Base-by-base conservation (phyloP, 1,140 invertebrate species). In the Procambarus virginalis region DNA sequence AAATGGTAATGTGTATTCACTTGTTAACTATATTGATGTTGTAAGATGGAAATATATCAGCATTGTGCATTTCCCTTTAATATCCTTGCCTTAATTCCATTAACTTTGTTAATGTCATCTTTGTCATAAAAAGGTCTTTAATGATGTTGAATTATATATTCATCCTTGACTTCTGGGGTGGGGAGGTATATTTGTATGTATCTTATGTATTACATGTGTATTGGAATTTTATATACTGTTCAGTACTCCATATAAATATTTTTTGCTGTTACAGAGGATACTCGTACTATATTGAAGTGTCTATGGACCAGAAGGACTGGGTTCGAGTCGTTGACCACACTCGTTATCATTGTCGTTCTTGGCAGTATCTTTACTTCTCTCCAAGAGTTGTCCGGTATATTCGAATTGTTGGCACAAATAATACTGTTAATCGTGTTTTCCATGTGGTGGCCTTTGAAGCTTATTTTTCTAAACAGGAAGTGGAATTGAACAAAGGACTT, bases 231-330 rank as follows among this genome's bases (percentile, higher is more conserved):
- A 34, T 34, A 34, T 34, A 34, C 0, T 34, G 34, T 34, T 34
- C 34, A 34, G 34, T 34, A 34, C 34, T 34, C 8, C 12, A 55
- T 55, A 55, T 3, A 9, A 55, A 55, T 55, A 5, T 9, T 64
- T 64, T 5, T 64, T 73, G 22, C 22, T 34, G 2, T 73, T 34
- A 34, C 92, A 96, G 96, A 89, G 98, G 98, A 2, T 99, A 99
- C 95, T 98, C 98, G 0, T 99, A 99, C 94, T 99, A 96, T 93
- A 96, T 99, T 90, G 98, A 99, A 94, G 97, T 99, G 14, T 99
- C 98, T 0, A 97, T 99, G 94, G 97, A 99, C 95, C 96, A 98
- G 94, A 97, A 97, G 94, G 97, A 99, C 94, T 99, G 99, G 98
- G 96, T 97, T 84, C 95, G 96, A 88, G 96, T 99, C 55, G 96